These are phyloP conservation scores for Dolichoris vasculosae DNA, from an alignment of 1,140 invertebrate species.

Conservation along the genomic window DNA sequence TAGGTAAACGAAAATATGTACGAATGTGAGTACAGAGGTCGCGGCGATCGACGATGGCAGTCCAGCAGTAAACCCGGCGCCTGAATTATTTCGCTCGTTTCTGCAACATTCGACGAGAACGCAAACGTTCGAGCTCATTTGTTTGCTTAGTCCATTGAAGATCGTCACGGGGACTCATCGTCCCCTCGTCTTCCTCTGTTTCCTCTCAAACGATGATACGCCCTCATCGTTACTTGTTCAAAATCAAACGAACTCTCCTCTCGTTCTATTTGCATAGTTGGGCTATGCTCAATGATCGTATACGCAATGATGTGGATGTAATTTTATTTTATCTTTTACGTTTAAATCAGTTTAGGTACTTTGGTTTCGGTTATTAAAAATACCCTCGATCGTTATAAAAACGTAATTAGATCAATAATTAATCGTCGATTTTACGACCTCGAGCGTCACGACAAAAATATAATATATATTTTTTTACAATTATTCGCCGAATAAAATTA, in stretches of 20 bases:
- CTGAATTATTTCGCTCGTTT: slow-evolving; percentile 58
- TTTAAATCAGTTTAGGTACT: not conserved
- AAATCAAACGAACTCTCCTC: slow-evolving; percentile 13
- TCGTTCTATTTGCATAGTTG: slow-evolving; percentile 30
- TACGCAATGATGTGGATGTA: not conserved
- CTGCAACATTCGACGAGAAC: not conserved
- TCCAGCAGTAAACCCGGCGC: slow-evolving; percentile 8
- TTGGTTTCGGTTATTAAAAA: not conserved
- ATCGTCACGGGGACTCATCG: not conserved
- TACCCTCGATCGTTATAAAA: not conserved
- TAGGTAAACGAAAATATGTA: slow-evolving; percentile 29
- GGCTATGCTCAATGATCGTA: not conserved
- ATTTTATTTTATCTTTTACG: slow-evolving; percentile 8
- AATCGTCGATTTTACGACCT: no score
- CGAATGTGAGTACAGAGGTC: not conserved
- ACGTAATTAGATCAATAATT: no score
- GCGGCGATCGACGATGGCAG: slow-evolving; percentile 5
- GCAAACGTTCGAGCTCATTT: slow-evolving; percentile 41
- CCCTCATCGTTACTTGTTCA: not conserved
- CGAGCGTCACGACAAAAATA: no score
- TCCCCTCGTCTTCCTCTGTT: not conserved
- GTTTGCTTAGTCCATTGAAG: slow-evolving; percentile 46
- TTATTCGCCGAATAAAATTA: no score
- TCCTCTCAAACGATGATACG: not conserved
- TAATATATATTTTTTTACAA: no score